These are phyloP conservation scores for Platorchestia sp. DNA, from an alignment of 1,140 invertebrate species.

Conservation along the genomic window DNA sequence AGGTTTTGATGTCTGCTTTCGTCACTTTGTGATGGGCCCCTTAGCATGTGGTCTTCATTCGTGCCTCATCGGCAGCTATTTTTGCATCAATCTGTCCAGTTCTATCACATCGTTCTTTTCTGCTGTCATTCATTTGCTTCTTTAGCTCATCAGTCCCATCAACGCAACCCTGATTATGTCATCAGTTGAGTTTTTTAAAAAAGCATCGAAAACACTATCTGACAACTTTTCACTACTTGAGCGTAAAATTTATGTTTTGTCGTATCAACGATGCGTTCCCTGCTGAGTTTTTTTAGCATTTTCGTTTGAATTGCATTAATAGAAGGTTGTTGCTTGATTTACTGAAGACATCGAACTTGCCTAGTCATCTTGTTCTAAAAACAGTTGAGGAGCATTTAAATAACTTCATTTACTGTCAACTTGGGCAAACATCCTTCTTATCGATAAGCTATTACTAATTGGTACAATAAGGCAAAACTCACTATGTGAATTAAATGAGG, in stretches of 20 bases:
- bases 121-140: neutral
- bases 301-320: neutral
- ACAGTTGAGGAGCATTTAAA: too few relatives aligned
- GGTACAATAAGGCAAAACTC: neutral
- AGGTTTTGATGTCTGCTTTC: constrained; percentile 1
- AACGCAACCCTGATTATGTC: neutral
- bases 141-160: neutral
- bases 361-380: too few relatives aligned
- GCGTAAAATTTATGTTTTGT: neutral
- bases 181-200: neutral
- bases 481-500: neutral
- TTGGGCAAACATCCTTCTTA: too few relatives aligned
- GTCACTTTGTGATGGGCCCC: neutral
- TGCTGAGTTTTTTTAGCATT: neutral
- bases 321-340: neutral
- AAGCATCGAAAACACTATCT: too few relatives aligned
- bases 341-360: too few relatives aligned
- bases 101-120: neutral
- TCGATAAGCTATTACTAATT: neutral
- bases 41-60: neutral
- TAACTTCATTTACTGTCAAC: neutral
- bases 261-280: neutral
- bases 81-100: neutral
- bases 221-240: neutral
- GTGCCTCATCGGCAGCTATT: neutral